A percentile compares a stretch with the other conserved stretches of the same genome.
These are phyloP conservation scores for Riptortus pedestris DNA, from an alignment of 1,140 invertebrate genomes.

Conservation along the genomic window DNA sequence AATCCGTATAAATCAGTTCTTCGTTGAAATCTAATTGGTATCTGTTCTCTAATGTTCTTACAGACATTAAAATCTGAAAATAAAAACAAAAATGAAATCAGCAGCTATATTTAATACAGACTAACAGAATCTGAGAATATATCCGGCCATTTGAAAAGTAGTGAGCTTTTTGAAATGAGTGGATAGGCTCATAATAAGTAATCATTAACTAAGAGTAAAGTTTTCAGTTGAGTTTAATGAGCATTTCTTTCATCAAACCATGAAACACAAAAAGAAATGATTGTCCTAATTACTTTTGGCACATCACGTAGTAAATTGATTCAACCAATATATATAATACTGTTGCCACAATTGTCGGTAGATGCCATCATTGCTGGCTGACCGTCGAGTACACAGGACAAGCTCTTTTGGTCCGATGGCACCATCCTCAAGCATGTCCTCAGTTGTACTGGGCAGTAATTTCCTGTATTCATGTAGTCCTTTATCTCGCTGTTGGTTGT, in stretches of 20 bases:
- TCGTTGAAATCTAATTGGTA: constrained; percentile 65
- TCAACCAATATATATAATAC: too few species aligned
- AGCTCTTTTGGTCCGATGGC: neutral
- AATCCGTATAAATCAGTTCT: constrained; percentile 72
- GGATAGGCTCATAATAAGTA: too few species aligned
- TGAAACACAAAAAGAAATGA: neutral
- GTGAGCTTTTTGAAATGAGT: too few species aligned
- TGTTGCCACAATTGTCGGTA: too few species aligned
- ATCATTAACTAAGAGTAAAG: too few species aligned
- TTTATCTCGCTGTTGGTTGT: neutral
- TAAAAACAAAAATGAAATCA: too few species aligned
- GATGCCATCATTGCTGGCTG: too few species aligned
- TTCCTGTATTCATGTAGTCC: neutral
- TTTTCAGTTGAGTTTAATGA: too few species aligned
- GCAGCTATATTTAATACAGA: too few species aligned
- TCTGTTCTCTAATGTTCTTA: constrained; percentile 64
- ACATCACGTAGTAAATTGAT: neutral
- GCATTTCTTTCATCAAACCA: constrained; percentile 21
- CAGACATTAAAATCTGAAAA: constrained; percentile 59
- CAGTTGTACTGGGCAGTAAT: neutral
- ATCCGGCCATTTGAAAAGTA: too few species aligned
- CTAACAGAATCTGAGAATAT: too few species aligned
- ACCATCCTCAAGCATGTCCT: neutral
- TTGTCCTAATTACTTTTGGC: neutral
- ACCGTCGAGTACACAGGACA: neutral